Evolutionary conservation across 2,113 vertebrate genomes (phyloP).

Genomic region (Crotalus horridus): DNA sequence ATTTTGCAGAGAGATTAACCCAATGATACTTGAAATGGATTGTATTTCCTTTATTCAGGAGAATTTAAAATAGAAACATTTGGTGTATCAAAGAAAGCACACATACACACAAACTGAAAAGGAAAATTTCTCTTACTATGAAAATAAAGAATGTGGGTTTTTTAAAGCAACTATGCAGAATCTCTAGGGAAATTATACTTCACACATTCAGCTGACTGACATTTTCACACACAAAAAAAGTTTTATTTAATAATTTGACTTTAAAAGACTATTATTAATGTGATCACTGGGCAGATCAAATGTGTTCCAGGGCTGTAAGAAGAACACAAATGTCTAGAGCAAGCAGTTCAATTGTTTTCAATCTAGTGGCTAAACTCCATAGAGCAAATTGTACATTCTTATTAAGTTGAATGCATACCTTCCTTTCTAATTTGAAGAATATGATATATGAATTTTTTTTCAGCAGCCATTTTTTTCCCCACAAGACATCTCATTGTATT

Average conservation of each 20-base stretch:
- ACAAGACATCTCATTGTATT: background rate
- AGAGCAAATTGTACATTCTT: background rate
- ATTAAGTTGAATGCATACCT: background rate
- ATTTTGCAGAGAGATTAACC: constrained; percentile 43
- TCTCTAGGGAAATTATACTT: constrained; percentile 29
- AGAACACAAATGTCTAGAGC: background rate
- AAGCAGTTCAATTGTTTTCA: background rate
- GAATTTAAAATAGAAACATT: constrained; percentile 50
- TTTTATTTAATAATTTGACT: background rate
- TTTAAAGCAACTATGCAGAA: constrained; percentile 15
- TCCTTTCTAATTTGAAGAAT: background rate
- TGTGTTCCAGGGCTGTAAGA: background rate
- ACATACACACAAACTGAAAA: background rate
- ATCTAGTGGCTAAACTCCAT: background rate
- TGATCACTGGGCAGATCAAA: background rate
- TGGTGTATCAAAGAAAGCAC: constrained; percentile 36
- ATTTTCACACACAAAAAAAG: constrained; percentile 5
- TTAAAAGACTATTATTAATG: constrained; percentile 15
- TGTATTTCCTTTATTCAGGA: constrained; percentile 42
- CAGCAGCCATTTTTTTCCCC: background rate
- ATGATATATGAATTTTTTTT: background rate
- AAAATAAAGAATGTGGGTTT: background rate
- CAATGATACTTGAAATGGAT: constrained; percentile 47
- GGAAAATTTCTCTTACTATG: constrained; percentile 17
- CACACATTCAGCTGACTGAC: constrained; percentile 7